phyloP scores from a whole-genome alignment of 2,797 vertebrate species.

The Tadarida brasiliensis region DNA sequence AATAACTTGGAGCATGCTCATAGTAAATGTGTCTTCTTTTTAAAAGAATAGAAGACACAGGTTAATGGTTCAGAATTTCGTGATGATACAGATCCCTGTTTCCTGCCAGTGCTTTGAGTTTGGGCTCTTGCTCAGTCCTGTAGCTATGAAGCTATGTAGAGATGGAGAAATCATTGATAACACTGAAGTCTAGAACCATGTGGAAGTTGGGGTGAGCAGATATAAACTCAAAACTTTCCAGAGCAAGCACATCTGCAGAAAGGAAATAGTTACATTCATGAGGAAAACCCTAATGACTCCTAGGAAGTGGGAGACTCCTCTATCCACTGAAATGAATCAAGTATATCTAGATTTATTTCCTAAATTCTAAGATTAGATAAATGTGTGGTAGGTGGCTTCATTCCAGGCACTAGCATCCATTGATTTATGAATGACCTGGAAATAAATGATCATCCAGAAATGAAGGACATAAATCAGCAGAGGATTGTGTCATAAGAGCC shows the following conservation, averaged over 20 bases:
- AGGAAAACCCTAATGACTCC: background rate
- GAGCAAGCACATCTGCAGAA: background rate
- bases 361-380: background rate
- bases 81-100: background rate
- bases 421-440: background rate
- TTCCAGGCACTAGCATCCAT: background rate
- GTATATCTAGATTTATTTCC: background rate
- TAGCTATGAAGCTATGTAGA: background rate
- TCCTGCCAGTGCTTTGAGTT: background rate
- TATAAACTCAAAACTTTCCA: background rate
- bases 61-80: background rate
- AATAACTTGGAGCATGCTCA: background rate
- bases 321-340: background rate
- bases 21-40: background rate
- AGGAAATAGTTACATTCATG: background rate
- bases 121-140: background rate
- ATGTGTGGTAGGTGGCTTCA: background rate
- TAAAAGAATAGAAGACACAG: background rate
- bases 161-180: background rate
- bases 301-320: background rate
- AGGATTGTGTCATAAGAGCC: background rate
- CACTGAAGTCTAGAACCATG: background rate
- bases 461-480: background rate
- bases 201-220: background rate
- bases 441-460: background rate